Conservation (phyloP, 2,888 invertebrate genomes). For the Cataglyphis altisquamis region DNA sequence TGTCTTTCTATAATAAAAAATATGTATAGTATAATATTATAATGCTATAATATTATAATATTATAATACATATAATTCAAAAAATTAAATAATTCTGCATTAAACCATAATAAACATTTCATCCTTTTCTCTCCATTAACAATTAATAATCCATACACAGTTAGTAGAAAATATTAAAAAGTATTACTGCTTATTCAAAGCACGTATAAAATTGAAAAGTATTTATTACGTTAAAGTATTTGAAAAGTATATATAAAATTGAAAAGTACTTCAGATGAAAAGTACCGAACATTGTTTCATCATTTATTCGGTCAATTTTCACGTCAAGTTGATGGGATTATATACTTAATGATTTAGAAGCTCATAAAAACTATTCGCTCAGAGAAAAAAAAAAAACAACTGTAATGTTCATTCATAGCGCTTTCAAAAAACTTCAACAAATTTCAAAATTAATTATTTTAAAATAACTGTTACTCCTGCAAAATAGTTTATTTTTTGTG, state of each 20-base stretch:
- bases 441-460: slow-evolving; percentile 17
- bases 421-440: neutral
- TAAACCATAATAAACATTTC: neutral
- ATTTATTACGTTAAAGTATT: too few relatives aligned
- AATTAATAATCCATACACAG: neutral
- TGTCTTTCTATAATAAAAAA: neutral
- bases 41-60: too few relatives aligned
- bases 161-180: neutral
- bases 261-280: neutral
- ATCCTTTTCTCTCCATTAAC: neutral
- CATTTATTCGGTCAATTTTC: neutral
- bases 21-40: neutral
- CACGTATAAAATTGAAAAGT: neutral
- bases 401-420: neutral
- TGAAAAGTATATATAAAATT: neutral
- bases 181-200: neutral
- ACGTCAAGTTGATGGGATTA: neutral
- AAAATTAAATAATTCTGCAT: neutral
- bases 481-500: neutral
- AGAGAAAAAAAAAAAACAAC: neutral
- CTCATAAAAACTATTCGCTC: neutral
- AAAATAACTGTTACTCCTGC: neutral
- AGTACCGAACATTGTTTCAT: neutral
- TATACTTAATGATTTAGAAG: neutral
- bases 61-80: neutral